A percentile compares a stretch with the other conserved stretches of the same genome.
Conservation (phyloP, 2,113 vertebrate genomes). For the Neolamprologus kungweensis region DNA sequence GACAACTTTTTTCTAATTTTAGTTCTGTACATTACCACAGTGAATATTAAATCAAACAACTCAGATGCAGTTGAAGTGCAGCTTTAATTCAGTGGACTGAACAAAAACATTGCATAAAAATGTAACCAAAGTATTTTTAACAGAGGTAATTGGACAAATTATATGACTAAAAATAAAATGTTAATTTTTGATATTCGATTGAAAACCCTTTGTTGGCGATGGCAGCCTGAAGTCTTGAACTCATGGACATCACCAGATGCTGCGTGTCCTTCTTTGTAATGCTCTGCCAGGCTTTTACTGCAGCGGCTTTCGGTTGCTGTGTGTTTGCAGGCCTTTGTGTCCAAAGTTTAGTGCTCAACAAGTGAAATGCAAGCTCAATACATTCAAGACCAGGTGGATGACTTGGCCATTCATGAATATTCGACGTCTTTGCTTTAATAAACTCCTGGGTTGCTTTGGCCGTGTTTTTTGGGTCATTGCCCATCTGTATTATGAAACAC, state of each 20-base stretch:
- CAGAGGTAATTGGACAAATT: neutral
- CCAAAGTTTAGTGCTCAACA: neutral
- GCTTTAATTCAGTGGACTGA: neutral
- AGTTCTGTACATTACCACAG: neutral
- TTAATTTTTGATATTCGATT: neutral
- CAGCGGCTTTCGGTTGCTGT: neutral
- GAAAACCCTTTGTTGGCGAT: neutral
- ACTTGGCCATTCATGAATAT: neutral
- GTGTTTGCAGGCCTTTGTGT: accelerated
- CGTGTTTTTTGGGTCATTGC: accelerated
- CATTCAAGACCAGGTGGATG: neutral
- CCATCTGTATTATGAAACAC: neutral
- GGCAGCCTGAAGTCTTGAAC: neutral
- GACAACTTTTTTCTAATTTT: neutral
- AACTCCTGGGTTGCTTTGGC: neutral
- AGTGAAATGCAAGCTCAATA: neutral
- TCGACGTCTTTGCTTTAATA: accelerated
- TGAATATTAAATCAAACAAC: neutral
- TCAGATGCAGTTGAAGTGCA: neutral
- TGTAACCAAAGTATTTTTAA: neutral
- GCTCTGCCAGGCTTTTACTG: neutral
- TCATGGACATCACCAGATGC: neutral
- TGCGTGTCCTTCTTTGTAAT: neutral
- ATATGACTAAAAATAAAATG: neutral
- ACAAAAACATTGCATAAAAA: neutral